Conservation (phyloP, 1,140 invertebrate genomes). For the Solenopsis fugax region DNA sequence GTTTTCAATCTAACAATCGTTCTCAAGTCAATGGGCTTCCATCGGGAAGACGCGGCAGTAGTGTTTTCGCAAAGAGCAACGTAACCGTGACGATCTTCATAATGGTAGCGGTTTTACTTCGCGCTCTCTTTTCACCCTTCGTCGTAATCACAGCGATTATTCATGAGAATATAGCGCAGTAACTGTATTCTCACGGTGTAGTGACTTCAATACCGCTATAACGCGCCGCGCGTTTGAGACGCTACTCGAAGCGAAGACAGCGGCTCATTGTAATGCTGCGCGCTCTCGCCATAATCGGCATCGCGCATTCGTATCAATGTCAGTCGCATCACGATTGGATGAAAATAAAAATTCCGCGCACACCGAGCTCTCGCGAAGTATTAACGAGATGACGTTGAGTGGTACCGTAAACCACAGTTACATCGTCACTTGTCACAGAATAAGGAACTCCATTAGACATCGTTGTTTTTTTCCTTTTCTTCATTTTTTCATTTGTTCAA, state of each 20-base stretch:
- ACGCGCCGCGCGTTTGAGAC: constrained; percentile 40
- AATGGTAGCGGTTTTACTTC: constrained; percentile 27
- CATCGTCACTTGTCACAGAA: neutral
- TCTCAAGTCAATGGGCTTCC: constrained; percentile 21
- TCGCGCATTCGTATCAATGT: constrained; percentile 21
- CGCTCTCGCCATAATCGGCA: constrained; percentile 11
- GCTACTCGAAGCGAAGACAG: constrained; percentile 66
- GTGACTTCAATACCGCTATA: constrained; percentile 78
- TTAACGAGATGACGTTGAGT: constrained; percentile 17
- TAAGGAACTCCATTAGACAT: neutral
- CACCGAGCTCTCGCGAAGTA: neutral
- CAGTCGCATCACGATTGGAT: constrained; percentile 8
- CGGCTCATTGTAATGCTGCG: constrained; percentile 63
- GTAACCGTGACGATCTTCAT: constrained; percentile 33
- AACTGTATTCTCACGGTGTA: constrained; percentile 78
- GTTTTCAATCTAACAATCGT: constrained; percentile 41
- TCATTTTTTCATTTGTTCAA: neutral
- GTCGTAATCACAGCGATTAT: constrained; percentile 69
- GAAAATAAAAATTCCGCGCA: constrained; percentile 25
- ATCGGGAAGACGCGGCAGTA: neutral
- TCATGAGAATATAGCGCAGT: constrained; percentile 74
- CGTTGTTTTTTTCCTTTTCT: neutral
- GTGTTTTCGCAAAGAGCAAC: constrained; percentile 7
- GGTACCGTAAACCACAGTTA: constrained; percentile 26
- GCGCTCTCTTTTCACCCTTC: constrained; percentile 28